Evolutionary conservation across 2,888 invertebrate species (phyloP), one percentile per base, ranked within the genome.

Genomic region (Xylota segnis): DNA sequence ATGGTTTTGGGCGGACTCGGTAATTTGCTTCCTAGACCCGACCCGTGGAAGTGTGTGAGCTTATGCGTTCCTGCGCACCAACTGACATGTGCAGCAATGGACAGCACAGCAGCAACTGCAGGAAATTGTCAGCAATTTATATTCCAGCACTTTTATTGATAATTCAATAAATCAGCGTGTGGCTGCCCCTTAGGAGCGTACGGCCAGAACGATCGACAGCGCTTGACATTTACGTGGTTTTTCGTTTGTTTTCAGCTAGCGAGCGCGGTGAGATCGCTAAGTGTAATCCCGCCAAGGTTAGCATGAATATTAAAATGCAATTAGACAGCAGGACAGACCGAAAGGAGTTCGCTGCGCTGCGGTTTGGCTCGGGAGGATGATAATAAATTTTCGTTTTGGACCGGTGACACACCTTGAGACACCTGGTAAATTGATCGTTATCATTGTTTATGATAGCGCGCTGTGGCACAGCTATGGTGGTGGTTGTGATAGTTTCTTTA

Each of bases 381-480:
- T 32, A 52, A 71, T 83, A 52, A 54, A 83, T 83, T 54, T 66
- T 29, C 32, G 14, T 66, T 74, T 68, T 68, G 54, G 61, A 74
- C 63, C 70, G 74, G 81, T 70, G 75, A 84, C 81, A 84, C 84
- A 75, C 79, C 84, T 81, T 65, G 65, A 77, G 71, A 79, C 81
- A 84, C 81, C 81, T 81, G 70, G 84, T 75, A 66, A 65, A 81
- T 47, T 81, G 84, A 84, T 84, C 58, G 75, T 76, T 84, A 84
- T 84, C 81, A 71, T 84, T 52, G 81, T 84, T 84, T 84, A 84
- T 76, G 84, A 75, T 79, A 45, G 61, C 27, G 61, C 27, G 45
- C 27, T 56, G n/a, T 4, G 18, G 16, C 40, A n/a, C n/a, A 3
- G n/a, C 40, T 4, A 5, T 14, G 23, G 37, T 61, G 68, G 40